A percentile compares a stretch with the other conserved stretches of the same genome.
phyloP scores from a whole-genome alignment of 2,888 invertebrate genomes.

The Apotomis capreana region DNA sequence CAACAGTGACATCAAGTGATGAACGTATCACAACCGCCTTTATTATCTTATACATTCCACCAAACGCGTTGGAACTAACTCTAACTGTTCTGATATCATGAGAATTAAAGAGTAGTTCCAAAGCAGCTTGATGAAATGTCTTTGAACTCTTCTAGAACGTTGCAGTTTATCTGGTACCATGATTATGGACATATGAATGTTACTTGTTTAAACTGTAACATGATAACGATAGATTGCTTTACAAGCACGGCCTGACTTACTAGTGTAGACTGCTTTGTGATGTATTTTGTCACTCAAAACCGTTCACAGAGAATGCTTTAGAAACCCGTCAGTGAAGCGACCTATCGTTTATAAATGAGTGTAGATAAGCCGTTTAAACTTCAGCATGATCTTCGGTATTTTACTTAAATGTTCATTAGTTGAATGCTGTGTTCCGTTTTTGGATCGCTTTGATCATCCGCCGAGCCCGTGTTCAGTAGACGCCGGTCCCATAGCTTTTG shows the following conservation, averaged over 20 bases:
- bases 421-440: neutral
- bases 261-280: constrained; percentile 15
- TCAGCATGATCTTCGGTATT: constrained; percentile 1
- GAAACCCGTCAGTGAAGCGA: neutral
- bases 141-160: neutral
- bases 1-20: neutral
- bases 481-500: constrained; percentile 27
- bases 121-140: neutral
- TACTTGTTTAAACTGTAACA: neutral
- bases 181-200: neutral
- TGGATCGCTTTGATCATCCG: neutral
- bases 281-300: constrained; percentile 25
- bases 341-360: constrained; percentile 1
- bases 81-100: neutral
- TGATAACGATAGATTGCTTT: neutral
- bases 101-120: neutral
- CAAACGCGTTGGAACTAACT: neutral
- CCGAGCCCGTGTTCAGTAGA: constrained; percentile 24
- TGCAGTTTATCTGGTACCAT: neutral
- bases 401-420: neutral
- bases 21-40: neutral
- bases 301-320: constrained; percentile 1
- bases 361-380: constrained; percentile 5
- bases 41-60: neutral
- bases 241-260: neutral